Evolutionary conservation across 2,113 vertebrate genomes (phyloP), one percentile per base, ranked within the genome.

Genomic region (Phasianus colchicus): DNA sequence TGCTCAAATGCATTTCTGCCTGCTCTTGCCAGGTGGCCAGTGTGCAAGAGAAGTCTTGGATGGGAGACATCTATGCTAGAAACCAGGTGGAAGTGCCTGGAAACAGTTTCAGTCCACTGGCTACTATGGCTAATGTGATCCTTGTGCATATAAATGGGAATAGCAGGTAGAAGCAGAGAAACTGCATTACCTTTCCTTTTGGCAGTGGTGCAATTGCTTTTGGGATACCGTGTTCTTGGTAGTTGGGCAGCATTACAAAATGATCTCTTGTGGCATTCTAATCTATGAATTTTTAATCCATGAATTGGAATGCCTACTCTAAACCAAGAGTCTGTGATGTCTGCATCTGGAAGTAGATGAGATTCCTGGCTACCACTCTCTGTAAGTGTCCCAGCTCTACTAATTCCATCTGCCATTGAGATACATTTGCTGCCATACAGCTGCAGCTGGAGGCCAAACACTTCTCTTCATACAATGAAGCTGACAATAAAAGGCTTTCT

Each of bases 221-320:
- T 86, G 48, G 90, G 93, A 95, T 95, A 90, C 27, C n/a, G 50
- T 91, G 95, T 93, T 93, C 96, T 96, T 95, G 92, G 64, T 88
- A 71, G 75, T 1, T 15, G 1, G 92, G 86, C 83, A 94, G 70
- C 85, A 92, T 83, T 76, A 95, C 75, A 88, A 54, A 5, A 81
- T 58, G 50, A 90, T 66, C 79, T 45, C 22, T 30, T 32, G 45
- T 55, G 63, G 71, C 71, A 85, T 73, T 77, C 83, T 54, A 86
- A 80, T 88, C 78, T 75, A 92, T 57, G 47, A 72, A 89, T 95
- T 84, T 93, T 72, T 72, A 84, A 92, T 84, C 78, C 89, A 88
- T 45, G n/a, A 86, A 88, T 70, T 50, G 25, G 45, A 91, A 90
- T 45, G 61, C 27, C 71, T 70, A 67, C 18, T 66, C 66, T 65